Evolutionary conservation across 2,888 invertebrate genomes (phyloP), one percentile per base, ranked within the genome.

Genomic region (Crioceris asparagi): DNA sequence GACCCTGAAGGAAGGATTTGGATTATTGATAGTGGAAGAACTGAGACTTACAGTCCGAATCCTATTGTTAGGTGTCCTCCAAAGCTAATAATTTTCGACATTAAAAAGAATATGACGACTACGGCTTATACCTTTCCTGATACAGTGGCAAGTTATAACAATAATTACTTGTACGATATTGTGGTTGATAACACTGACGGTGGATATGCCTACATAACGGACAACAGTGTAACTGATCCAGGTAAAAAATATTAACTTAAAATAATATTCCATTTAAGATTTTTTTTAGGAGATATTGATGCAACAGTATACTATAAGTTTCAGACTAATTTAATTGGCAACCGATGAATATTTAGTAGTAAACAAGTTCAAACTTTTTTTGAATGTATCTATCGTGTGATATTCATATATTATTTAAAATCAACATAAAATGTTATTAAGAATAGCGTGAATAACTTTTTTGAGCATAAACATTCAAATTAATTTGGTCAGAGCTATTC

Each of bases 191-290:
- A 77, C 54, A 75, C 77, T 38, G 77, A 77, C 51, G 69, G 71
- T 15, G 71, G 70, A 17, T 75, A 71, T 54, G 82, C 80, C 1
- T 83, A 82, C 53, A 82, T 83, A 23, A 78, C 79, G 1, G 83
- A 83, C 60, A 77, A 75, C 52, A 75, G 76, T 53, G 71, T 69
- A 2, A 64, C 65, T 1, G 78, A 80, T 62, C 81, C 82, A 4
- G 82, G 80, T 39, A 72, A 50, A 21, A 21, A 21, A 10, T 21
- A 10, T 21, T 21, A 21, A 21, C 21, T 21, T 10, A 21, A 21
- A 21, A 10, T 10, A 21, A 21, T 21, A 7, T 6, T 21, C 6
- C 6, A 21, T 10, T 7, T 21, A 10, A 6, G 10, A 21, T 21
- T 21, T 21, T 7, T 10, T 21, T 21, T 21, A 21, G 21, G 7